Evolutionary conservation across 2,888 invertebrate genomes (phyloP), one percentile per base, ranked within the genome.

Genomic region (Tortricodes alternella): DNA sequence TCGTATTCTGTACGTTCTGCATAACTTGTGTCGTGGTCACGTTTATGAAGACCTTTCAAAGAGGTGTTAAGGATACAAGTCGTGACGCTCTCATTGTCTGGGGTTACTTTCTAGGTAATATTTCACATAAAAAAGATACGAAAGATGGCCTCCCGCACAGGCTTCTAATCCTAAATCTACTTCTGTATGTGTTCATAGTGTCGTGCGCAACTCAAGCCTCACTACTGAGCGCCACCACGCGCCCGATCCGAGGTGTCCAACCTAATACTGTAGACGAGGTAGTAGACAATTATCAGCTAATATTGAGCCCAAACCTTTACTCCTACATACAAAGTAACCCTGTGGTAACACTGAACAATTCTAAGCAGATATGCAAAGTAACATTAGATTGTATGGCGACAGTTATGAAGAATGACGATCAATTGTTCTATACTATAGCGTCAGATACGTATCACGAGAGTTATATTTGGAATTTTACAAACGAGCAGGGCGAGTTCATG

Each of bases 21-120:
- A 46, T 67, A 24, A 66, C 68, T 52, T 65, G 68, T 50, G 19
- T 65, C 23, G 41, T 61, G 2, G 61, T 65, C 3, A 57, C 59
- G 27, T 8, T 41, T 0, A 49, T 73, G 5, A 58, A 60, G 13
- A 50, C 75, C 51, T 78, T 78, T 61, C 53, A 63, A 7, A 43
- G 48, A 0, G 13, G 18, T 2, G 21, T 49, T 0, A 62, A 49
- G 18, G 71, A 74, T 58, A 9, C 60, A 13, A 21, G 58, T 1
- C 64, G 69, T 6, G 64, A 70, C 9, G 27, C 71, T 15, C 49
- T 78, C 23, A 50, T 68, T 4, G 64, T 76, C 6, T 67, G 68
- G 27, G 79, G 80, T 35, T 72, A 67, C 38, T 69, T 77, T 55
- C 56, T 75, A 3, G 71, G 70, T 61, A 77, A 68, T 49, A 50